Conservation (phyloP, 2,888 invertebrate species). For the Euplagia quadripunctaria region DNA sequence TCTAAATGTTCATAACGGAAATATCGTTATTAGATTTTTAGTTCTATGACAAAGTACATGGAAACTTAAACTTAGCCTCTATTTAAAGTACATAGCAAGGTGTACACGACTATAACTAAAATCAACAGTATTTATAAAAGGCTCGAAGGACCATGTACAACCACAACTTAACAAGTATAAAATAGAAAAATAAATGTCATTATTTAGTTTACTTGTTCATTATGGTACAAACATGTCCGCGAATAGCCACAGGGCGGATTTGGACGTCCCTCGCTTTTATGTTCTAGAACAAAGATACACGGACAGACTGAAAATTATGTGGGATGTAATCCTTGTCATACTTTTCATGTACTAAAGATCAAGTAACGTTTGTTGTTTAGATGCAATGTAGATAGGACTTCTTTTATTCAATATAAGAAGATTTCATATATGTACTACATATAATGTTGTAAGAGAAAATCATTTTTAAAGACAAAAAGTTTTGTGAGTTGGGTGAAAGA, state of each 20-base stretch:
- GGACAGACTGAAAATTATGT: background rate
- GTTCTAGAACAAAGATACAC: constrained; percentile 15
- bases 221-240: constrained; percentile 40
- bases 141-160: constrained; percentile 10
- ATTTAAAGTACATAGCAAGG: too few species aligned
- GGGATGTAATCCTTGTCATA: background rate
- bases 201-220: constrained; percentile 42
- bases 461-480: too few species aligned
- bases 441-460: too few species aligned
- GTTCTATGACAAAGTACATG: too few species aligned
- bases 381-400: background rate
- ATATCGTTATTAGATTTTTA: too few species aligned
- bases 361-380: background rate
- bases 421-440: too few species aligned
- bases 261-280: constrained; percentile 27
- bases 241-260: constrained; percentile 40
- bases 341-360: background rate
- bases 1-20: too few species aligned
- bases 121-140: background rate
- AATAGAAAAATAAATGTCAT: constrained; percentile 21
- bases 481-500: too few species aligned
- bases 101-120: background rate
- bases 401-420: too few species aligned
- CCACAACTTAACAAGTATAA: background rate
- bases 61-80: too few species aligned